Conservation (phyloP, 2,113 vertebrate genomes). For the Campylomormyrus numenius region DNA sequence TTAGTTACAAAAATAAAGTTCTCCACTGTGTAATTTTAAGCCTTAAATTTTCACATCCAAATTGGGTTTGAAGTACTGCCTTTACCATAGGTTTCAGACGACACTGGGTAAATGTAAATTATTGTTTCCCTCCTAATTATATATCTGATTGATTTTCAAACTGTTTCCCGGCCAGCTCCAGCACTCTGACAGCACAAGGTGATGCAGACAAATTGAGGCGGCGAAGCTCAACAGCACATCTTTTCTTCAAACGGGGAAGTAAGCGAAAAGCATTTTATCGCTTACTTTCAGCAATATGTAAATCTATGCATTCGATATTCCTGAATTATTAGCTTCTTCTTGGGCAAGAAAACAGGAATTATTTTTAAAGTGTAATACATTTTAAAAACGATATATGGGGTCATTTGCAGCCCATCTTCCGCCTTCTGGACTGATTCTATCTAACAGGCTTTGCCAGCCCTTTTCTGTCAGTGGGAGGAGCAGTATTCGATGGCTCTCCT, state of each 20-base stretch:
- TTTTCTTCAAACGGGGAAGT: neutral
- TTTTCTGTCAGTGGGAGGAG: neutral
- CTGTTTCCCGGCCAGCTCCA: neutral
- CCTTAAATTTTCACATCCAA: conserved; percentile 7
- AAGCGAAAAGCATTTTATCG: conserved; percentile 15
- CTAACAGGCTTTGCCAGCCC: neutral
- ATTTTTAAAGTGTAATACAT: neutral
- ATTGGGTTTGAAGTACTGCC: neutral
- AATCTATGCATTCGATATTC: neutral
- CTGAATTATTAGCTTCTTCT: neutral
- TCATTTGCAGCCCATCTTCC: neutral
- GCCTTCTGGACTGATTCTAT: neutral
- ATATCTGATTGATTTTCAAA: conserved; percentile 23
- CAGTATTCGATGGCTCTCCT: conserved; percentile 1
- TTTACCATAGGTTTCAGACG: neutral
- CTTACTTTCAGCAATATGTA: conserved; percentile 15
- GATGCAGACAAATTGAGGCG: neutral
- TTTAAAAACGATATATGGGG: neutral
- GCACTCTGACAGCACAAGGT: conserved; percentile 2
- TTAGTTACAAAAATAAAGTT: neutral
- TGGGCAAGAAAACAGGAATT: neutral
- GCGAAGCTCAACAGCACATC: neutral
- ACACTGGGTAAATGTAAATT: conserved; percentile 9
- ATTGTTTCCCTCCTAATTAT: conserved; percentile 11
- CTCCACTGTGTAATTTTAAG: neutral